Percentiles rank a stretch among this genome's conserved stretches.
Evolutionary conservation across 2,888 invertebrate genomes (phyloP).

Genomic region (Nephrocerus scutellatus): DNA sequence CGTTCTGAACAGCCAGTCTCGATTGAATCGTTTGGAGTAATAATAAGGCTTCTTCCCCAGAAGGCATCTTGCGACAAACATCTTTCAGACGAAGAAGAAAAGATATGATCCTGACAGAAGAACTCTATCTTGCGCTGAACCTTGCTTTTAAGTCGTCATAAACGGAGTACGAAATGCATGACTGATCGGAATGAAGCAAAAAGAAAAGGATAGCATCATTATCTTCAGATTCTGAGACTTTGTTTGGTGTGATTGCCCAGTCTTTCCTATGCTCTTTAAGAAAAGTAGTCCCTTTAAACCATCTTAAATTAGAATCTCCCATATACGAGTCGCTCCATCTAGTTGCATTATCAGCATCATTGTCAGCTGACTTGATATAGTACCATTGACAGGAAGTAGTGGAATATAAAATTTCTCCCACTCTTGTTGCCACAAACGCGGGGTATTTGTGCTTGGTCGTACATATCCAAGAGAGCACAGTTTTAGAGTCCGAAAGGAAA

Average conservation of each 20-base stretch:
- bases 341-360: constrained; percentile 11
- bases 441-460: constrained; percentile 6
- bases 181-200: not conserved
- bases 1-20: too few species aligned
- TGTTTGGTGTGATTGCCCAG: not conserved
- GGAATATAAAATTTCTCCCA: constrained; percentile 9
- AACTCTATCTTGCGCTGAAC: constrained; percentile 5
- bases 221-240: not conserved
- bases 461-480: constrained; percentile 4
- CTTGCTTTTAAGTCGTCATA: constrained; percentile 4
- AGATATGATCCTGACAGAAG: not conserved
- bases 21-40: not conserved
- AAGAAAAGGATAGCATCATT: not conserved
- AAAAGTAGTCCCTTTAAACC: too few species aligned
- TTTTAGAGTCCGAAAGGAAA: constrained; percentile 12
- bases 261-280: not conserved
- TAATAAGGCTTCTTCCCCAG: not conserved
- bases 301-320: too few species aligned
- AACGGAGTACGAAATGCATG: not conserved
- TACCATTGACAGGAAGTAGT: not conserved
- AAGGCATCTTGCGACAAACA: too few species aligned
- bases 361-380: too few species aligned
- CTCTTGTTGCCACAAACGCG: constrained; percentile 1
- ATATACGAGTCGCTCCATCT: too few species aligned
- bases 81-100: constrained; percentile 4